Base-by-base conservation (phyloP, 2,797 vertebrate species). In the Fratercula arctica region DNA sequence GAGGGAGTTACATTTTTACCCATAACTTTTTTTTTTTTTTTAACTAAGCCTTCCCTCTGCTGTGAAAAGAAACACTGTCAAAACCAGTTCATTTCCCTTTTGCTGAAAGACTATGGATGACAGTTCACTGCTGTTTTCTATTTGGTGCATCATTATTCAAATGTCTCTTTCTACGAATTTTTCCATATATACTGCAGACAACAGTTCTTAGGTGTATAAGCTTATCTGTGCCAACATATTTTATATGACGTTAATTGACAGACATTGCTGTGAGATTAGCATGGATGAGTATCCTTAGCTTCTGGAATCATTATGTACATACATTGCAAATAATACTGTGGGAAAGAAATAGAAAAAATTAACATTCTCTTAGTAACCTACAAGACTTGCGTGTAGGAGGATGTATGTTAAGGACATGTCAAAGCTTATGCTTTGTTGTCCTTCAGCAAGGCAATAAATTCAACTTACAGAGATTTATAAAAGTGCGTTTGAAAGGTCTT, bases 101-200 rank as follows among this genome's bases (percentile, higher is more conserved):
- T 81, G 45, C 90, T 88, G 64, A 68, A 87, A 90, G 83, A 50
- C 57, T 73, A 33, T 10, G 37, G 83, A 63, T 91, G 96, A 91
- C 93, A 94, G 77, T 74, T 91, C 35, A 87, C 68, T 87, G 91
- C 87, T 21, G 0, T 91, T 94, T 96, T 90, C 91, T 64, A 84
- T 95, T 96, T 73, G 43, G 39, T 80, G 60, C 64, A 81, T 88
- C 74, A 41, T 96, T 97, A 95, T 85, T 96, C 86, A 93, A 87
- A 89, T 53, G 43, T 31, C 59, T 86, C 95, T 93, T 91, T 64
- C 79, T 59, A 81, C 7, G 0, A 37, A 86, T 95, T 80, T 91
- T 87, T 85, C 46, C 63, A 76, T 67, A 70, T 72, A 79, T 63
- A 76, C 12, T 12, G n/a, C 14, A 95, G 86, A 92, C 21, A 93